A percentile compares a stretch with the other conserved stretches of the same genome.
These are phyloP conservation scores for Pomatostomus ruficeps DNA, from an alignment of 2,113 vertebrate genomes.

Conservation along the genomic window DNA sequence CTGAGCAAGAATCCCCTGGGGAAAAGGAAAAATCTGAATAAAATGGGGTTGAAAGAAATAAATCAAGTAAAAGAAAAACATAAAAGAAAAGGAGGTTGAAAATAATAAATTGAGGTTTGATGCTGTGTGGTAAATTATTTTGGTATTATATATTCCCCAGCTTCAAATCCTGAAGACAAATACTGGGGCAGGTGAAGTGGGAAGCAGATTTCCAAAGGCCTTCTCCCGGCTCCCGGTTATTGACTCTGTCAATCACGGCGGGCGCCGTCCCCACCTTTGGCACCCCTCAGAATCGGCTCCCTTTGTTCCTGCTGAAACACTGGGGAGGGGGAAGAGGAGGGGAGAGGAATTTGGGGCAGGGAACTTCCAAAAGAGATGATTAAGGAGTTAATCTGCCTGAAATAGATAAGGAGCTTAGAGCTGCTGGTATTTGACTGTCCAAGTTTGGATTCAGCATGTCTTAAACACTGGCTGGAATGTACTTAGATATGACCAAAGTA, in stretches of 20 bases:
- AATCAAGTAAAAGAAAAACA: background rate
- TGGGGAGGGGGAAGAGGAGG: background rate
- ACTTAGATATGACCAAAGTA: constrained; percentile 51
- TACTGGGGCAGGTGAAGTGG: background rate
- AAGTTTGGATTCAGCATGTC: constrained; percentile 31
- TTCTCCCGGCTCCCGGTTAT: background rate
- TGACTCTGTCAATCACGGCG: background rate
- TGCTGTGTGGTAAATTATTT: background rate
- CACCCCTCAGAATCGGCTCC: background rate
- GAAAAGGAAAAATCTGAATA: background rate
- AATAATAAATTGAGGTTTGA: background rate
- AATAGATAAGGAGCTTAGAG: constrained; percentile 63
- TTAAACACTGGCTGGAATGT: constrained; percentile 64
- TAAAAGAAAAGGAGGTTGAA: background rate
- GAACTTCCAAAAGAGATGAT: constrained; percentile 56
- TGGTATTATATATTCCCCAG: background rate
- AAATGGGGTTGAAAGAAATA: background rate
- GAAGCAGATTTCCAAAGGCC: constrained; percentile 14
- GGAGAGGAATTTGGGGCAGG: constrained; percentile 21
- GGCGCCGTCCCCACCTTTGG: background rate
- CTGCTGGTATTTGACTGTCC: constrained; percentile 61
- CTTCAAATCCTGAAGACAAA: constrained; percentile 17
- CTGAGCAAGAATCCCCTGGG: background rate
- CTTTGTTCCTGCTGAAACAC: constrained; percentile 28
- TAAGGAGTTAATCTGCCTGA: constrained; percentile 46